Evolutionary conservation across 2,113 vertebrate genomes (phyloP).

Genomic region (Muntiacus reevesi): DNA sequence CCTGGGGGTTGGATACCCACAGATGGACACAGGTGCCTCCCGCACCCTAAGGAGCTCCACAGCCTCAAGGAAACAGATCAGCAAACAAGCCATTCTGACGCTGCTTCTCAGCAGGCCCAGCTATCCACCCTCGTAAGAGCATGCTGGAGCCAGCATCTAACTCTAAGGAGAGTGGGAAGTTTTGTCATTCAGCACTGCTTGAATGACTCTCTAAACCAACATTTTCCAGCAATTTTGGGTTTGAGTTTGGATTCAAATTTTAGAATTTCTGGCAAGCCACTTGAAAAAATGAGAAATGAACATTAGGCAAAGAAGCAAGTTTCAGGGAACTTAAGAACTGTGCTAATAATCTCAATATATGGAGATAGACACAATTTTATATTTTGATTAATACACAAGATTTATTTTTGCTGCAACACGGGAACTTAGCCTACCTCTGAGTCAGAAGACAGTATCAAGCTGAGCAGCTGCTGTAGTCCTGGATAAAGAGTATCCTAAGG

Average conservation of each 20-base stretch:
- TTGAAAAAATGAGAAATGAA: neutral
- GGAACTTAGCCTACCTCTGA: neutral
- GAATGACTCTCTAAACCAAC: neutral
- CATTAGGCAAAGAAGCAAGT: neutral
- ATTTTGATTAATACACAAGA: neutral
- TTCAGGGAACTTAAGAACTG: neutral
- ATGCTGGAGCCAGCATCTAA: neutral
- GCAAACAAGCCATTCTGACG: neutral
- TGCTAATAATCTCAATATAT: neutral
- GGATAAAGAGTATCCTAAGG: neutral
- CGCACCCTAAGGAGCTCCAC: too few species aligned
- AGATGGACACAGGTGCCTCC: too few species aligned
- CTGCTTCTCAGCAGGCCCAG: neutral
- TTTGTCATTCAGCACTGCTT: neutral
- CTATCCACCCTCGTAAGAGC: neutral
- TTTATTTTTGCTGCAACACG: neutral
- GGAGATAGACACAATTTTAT: neutral
- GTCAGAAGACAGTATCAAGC: neutral
- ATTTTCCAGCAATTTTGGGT: neutral
- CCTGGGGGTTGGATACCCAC: neutral
- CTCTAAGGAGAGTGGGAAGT: neutral
- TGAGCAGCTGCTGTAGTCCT: rapidly evolving
- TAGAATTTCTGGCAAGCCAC: neutral
- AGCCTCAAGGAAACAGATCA: neutral
- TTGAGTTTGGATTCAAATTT: neutral